Conservation (phyloP, 2,113 vertebrate genomes). For the Charadrius vociferus region DNA sequence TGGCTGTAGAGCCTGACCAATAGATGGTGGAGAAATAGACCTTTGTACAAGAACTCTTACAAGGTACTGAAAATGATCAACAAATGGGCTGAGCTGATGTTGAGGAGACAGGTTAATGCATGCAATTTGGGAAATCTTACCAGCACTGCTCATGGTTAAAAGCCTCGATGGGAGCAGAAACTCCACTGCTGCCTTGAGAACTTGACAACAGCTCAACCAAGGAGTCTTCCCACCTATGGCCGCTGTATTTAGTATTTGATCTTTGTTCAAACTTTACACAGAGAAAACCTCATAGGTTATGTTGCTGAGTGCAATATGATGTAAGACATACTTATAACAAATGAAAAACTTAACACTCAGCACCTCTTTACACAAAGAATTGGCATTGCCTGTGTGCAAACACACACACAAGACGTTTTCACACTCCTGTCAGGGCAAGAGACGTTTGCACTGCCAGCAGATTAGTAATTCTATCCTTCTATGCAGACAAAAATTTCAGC, state of each 20-base stretch:
- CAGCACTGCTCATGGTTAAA: neutral
- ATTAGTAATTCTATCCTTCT: neutral
- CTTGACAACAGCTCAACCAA: neutral
- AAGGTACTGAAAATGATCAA: neutral
- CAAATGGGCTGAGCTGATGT: neutral
- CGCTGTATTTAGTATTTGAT: neutral
- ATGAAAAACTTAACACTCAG: neutral
- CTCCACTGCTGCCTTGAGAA: neutral
- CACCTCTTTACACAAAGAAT: neutral
- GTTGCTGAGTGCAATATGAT: neutral
- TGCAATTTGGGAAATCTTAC: neutral
- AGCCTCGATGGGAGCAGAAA: accelerated
- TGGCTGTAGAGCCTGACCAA: neutral
- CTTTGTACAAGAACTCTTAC: neutral
- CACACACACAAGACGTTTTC: neutral
- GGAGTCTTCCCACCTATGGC: no score
- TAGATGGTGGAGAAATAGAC: accelerated
- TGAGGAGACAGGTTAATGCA: neutral
- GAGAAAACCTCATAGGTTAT: neutral
- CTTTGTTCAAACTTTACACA: neutral
- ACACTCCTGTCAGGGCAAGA: neutral
- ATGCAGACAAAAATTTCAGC: neutral
- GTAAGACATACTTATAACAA: neutral
- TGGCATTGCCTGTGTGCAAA: neutral
- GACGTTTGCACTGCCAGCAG: neutral